Conservation (phyloP, 2,888 invertebrate genomes). For the Orthosia cruda region DNA sequence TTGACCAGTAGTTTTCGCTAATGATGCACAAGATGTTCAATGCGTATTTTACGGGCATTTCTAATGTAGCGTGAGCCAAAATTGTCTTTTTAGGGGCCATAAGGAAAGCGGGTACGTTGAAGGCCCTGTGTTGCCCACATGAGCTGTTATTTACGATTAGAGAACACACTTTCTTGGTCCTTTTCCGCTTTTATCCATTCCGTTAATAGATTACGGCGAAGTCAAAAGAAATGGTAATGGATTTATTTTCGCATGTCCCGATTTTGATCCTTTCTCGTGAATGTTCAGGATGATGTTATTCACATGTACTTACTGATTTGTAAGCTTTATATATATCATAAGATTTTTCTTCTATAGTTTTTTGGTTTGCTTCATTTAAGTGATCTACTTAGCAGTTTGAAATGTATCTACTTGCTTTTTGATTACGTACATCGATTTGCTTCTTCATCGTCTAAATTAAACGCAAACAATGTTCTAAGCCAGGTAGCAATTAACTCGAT, state of each 20-base stretch:
- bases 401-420: neutral
- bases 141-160: slow-evolving; percentile 78
- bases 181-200: slow-evolving; percentile 49
- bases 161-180: slow-evolving; percentile 47
- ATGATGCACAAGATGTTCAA: slow-evolving; percentile 53
- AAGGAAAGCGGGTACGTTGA: slow-evolving; percentile 69
- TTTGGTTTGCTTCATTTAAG: too few relatives aligned
- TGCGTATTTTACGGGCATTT: slow-evolving; percentile 66
- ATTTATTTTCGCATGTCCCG: slow-evolving; percentile 44
- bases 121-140: slow-evolving; percentile 68
- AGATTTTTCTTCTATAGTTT: too few relatives aligned
- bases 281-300: slow-evolving; percentile 31
- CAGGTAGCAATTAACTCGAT: slow-evolving; percentile 6
- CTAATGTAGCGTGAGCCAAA: slow-evolving; percentile 78
- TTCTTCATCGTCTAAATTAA: neutral
- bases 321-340: slow-evolving; percentile 1
- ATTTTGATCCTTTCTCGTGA: slow-evolving; percentile 5
- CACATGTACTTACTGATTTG: slow-evolving; percentile 16
- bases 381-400: neutral
- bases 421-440: neutral
- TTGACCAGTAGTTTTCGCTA: slow-evolving; percentile 47
- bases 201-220: slow-evolving; percentile 57
- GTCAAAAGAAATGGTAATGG: slow-evolving; percentile 58
- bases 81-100: slow-evolving; percentile 76
- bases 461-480: neutral